phyloP scores from a whole-genome alignment of 2,113 vertebrate genomes.

The Xenopus tropicalis region UCB_Xtro_10.0 CM004443.2:69717501-69718000 shows the following conservation, averaged over 20 bases:
- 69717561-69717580: not conserved
- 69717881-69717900: not conserved
- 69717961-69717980: too few species aligned
- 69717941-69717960: too few species aligned
- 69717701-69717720: constrained; percentile 54
- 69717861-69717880: too few species aligned
- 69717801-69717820: constrained; percentile 52
- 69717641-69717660: constrained; percentile 66
- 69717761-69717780: not conserved
- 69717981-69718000: too few species aligned
- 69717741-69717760: not conserved
- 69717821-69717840: constrained; percentile 50
- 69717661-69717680: constrained; percentile 55
- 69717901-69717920: not conserved
- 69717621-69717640: constrained; percentile 59
- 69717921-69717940: too few species aligned
- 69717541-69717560: not conserved
- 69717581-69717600: too few species aligned
- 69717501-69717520: constrained; percentile 47
- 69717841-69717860: too few species aligned
- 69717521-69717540: constrained; percentile 30
- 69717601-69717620: not conserved
- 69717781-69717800: not conserved
- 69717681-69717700: constrained; percentile 54
- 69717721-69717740: constrained; percentile 37